phyloP scores from a whole-genome alignment of 2,113 vertebrate species.

The Condylura cristata region DNA sequence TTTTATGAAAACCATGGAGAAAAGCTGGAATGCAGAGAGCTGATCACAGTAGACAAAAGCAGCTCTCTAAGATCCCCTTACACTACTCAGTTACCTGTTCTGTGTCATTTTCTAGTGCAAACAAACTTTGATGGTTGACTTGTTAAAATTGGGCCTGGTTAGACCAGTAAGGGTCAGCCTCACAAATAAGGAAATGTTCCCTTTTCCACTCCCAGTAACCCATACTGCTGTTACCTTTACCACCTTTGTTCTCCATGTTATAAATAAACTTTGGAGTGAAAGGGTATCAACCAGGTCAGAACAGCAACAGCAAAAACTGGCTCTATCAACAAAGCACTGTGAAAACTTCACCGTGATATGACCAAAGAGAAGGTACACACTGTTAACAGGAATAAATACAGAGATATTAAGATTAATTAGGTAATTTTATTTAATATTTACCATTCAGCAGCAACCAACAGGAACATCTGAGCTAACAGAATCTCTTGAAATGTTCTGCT shows the following conservation, averaged over 20 bases:
- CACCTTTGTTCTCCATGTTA: neutral
- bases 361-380: conserved; percentile 47
- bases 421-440: conserved; percentile 87
- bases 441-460: conserved; percentile 84
- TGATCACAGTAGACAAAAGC: conserved; percentile 70
- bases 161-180: conserved; percentile 64
- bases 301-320: neutral
- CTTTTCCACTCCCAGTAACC: conserved; percentile 59
- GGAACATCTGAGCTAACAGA: conserved; percentile 82
- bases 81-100: conserved; percentile 50
- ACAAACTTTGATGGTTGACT: conserved; percentile 43
- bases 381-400: conserved; percentile 47
- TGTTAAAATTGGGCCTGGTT: conserved; percentile 67
- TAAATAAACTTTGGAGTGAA: neutral
- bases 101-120: conserved; percentile 56
- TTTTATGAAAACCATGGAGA: conserved; percentile 64
- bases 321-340: conserved; percentile 46
- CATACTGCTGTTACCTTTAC: neutral
- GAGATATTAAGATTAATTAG: conserved; percentile 83
- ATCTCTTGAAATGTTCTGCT: conserved; percentile 83
- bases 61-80: neutral
- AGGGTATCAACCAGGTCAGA: no score
- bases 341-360: neutral
- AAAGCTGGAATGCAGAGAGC: conserved; percentile 67
- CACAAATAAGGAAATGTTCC: conserved; percentile 44